Base-by-base conservation (phyloP, 1,140 invertebrate species). In the Bactericera cockerelli region DNA sequence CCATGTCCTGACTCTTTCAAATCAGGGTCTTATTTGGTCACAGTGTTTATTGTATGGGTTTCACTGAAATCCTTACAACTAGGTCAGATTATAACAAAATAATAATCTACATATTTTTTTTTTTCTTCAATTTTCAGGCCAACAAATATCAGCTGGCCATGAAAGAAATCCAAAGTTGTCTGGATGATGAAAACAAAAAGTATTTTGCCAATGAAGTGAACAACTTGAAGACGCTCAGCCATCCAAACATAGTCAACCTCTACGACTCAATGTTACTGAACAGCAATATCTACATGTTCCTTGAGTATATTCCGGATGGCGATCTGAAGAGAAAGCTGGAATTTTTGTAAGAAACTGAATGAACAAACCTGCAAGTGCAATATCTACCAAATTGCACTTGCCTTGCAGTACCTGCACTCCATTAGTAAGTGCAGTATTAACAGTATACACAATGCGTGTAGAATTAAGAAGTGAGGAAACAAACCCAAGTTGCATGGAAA, bases 241-340 rank as follows among this genome's bases (percentile, higher is more conserved):
- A 92, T 79, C 86, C 89, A 76, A 83, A 81, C 80, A 80, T 90
- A 62, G 83, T 93, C 28, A 73, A 75, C 54, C 81, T 89, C 68
- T 79, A 85, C 68, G 85, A 92, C 67, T 81, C 89, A 19, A 76
- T 87, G 60, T 85, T 93, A 62, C 81, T 80, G 0, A 71, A 73
- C 1, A 77, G 82, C 2, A 77, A 79, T 2, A 79, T 92, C 3
- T 93, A 80, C 66, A 87, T 94, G 63, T 73, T 93, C 13, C 70
- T 94, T 55, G 89, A 93, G 70, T 75, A 90, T 69, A 88, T 93
- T 79, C 81, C 86, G 67, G 89, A 89, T n/a, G 89, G 89, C 1
- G 89, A 93, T 71, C 68, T 94, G 28, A 85, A 87, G 67, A 81
- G 88, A 61, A 72, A 80, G 55, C 80, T 89, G 26, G 71, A 77